A percentile compares a stretch with the other conserved stretches of the same genome.
These are phyloP conservation scores for Acipenser transmontanus DNA, from an alignment of 2,797 vertebrate species.

Conservation along the genomic window DNA sequence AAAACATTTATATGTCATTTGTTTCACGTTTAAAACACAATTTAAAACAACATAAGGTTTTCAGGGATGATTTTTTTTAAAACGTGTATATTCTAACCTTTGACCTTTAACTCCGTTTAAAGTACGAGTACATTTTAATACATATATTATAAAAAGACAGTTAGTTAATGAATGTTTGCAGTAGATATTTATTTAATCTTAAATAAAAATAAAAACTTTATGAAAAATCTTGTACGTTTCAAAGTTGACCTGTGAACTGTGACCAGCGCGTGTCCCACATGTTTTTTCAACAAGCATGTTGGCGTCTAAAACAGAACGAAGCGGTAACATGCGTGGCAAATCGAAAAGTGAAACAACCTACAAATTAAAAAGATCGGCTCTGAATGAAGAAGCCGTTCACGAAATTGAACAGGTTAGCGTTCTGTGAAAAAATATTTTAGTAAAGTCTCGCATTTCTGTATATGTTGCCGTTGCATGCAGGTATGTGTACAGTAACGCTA, in stretches of 20 bases:
- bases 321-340: conserved; percentile 30
- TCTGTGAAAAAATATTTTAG: too few relatives aligned
- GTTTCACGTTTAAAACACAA: not conserved
- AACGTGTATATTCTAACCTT: not conserved
- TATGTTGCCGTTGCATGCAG: too few relatives aligned
- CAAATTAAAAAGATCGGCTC: conserved; percentile 30
- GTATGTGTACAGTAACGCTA: too few relatives aligned
- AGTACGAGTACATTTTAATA: not conserved
- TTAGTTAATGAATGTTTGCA: too few relatives aligned
- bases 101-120: conserved; percentile 25
- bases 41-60: not conserved
- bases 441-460: too few relatives aligned
- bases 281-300: conserved; percentile 27
- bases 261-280: conserved; percentile 30
- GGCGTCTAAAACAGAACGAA: conserved; percentile 6
- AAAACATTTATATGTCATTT: not conserved
- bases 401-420: conserved; percentile 23
- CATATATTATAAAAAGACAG: not conserved
- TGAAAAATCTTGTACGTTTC: not conserved
- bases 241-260: conserved; percentile 23
- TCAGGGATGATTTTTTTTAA: not conserved
- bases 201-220: not conserved
- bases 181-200: too few relatives aligned
- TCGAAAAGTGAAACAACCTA: conserved; percentile 19
- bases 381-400: conserved; percentile 27